Conservation (phyloP, 1,140 invertebrate species). For the Pseudomyrmex concolor region DNA sequence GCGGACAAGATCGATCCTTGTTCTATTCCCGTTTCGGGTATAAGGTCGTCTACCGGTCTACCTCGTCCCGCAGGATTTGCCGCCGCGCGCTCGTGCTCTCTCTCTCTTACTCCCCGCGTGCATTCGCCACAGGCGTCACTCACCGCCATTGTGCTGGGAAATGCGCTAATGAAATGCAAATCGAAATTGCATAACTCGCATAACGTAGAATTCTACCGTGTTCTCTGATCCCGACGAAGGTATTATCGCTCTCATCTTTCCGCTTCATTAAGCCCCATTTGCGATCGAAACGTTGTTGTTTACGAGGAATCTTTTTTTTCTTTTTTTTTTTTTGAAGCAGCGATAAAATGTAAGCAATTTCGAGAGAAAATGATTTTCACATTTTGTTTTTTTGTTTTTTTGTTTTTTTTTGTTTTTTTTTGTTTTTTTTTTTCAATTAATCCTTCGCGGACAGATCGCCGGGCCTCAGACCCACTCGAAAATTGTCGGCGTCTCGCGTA, state of each 20-base stretch:
- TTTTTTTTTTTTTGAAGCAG: too few relatives aligned
- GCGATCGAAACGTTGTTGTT: not conserved
- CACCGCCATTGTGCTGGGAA: slow-evolving; percentile 50
- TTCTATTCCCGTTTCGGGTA: slow-evolving; percentile 66
- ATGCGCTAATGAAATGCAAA: slow-evolving; percentile 56
- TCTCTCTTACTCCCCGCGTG: slow-evolving; percentile 17
- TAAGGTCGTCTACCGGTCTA: slow-evolving; percentile 67
- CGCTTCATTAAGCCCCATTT: slow-evolving; percentile 15
- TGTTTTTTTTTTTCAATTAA: not conserved
- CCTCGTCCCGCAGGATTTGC: slow-evolving; percentile 60
- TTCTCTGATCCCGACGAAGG: slow-evolving; percentile 2
- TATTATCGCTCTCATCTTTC: not conserved
- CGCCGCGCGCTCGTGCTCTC: slow-evolving; percentile 45
- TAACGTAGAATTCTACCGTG: slow-evolving; percentile 9
- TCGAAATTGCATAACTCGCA: slow-evolving; percentile 53
- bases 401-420: not conserved
- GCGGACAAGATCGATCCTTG: slow-evolving; percentile 68
- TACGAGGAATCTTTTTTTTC: too few relatives aligned
- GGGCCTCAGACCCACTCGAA: too few relatives aligned
- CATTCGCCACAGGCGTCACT: slow-evolving; percentile 58
- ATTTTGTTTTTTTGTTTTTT: too few relatives aligned
- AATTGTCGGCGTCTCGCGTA: too few relatives aligned
- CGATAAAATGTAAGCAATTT: not conserved
- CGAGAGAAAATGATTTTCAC: too few relatives aligned
- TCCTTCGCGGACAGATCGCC: not conserved